These are phyloP conservation scores for Hydractinia symbiolongicarpus DNA, from an alignment of 30 jellyfish, hydroid and myxozoan genomes.

Conservation along the genomic window DNA sequence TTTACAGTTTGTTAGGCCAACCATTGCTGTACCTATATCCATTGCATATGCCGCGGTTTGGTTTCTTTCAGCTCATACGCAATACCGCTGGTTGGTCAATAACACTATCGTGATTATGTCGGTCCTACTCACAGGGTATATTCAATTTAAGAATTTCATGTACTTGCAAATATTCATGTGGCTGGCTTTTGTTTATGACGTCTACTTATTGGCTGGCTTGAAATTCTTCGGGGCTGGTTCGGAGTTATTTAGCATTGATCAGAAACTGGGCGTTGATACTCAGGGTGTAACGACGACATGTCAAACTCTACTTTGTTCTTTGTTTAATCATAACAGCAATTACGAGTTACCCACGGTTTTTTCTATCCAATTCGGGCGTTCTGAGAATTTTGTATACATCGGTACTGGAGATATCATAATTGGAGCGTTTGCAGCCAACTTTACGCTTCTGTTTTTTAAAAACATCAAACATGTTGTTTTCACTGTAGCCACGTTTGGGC, in stretches of 20 bases:
- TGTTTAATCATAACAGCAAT: slow-evolving; percentile 14
- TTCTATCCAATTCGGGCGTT: slow-evolving; percentile 35
- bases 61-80: slow-evolving; percentile 29
- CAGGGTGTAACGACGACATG: neutral
- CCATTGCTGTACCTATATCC: slow-evolving; percentile 17
- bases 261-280: neutral
- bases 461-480: neutral
- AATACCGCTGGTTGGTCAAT: slow-evolving; percentile 51
- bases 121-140: slow-evolving; percentile 31
- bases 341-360: slow-evolving; percentile 51
- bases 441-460: slow-evolving; percentile 29
- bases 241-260: slow-evolving; percentile 4
- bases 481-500: slow-evolving; percentile 28
- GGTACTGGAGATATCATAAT: slow-evolving; percentile 59
- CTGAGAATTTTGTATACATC: slow-evolving; percentile 31
- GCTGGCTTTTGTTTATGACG: slow-evolving; percentile 59
- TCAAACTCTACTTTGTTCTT: slow-evolving; percentile 25
- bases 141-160: slow-evolving; percentile 37
- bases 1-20: slow-evolving; percentile 15
- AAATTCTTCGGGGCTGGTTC: slow-evolving; percentile 10
- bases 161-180: slow-evolving; percentile 57
- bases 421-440: slow-evolving; percentile 51
- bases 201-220: slow-evolving; percentile 19
- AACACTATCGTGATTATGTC: slow-evolving; percentile 30
- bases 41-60: slow-evolving; percentile 16